These are phyloP conservation scores for Druon quercuslanigerum DNA, from an alignment of 1,140 invertebrate species.

Conservation along the genomic window DNA sequence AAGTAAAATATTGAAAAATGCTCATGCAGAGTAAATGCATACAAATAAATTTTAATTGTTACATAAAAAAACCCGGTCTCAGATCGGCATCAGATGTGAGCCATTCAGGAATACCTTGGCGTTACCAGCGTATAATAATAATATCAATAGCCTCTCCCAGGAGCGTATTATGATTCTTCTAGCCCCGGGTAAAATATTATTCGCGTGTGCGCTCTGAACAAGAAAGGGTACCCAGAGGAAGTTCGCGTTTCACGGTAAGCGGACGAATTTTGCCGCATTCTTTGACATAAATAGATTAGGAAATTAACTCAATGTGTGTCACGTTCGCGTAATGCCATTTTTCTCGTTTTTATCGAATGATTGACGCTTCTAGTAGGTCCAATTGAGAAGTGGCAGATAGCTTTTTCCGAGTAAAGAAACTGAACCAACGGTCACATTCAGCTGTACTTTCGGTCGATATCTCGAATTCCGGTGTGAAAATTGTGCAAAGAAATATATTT, in stretches of 20 bases:
- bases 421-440: not conserved
- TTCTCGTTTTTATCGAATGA: not conserved
- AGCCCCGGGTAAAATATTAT: slow-evolving; percentile 25
- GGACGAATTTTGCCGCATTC: slow-evolving; percentile 34
- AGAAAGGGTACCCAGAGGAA: slow-evolving; percentile 49
- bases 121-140: not conserved
- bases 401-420: not conserved
- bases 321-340: slow-evolving; percentile 17
- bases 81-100: not conserved
- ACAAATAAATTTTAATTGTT: too few species aligned
- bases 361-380: not conserved
- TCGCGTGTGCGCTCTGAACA: slow-evolving; percentile 46
- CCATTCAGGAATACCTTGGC: not conserved
- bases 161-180: slow-evolving; percentile 21
- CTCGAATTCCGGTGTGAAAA: not conserved
- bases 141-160: slow-evolving; percentile 31
- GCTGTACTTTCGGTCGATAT: slow-evolving; percentile 3
- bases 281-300: slow-evolving; percentile 21
- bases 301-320: not conserved
- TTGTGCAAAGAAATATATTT: not conserved
- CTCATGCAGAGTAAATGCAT: too few species aligned
- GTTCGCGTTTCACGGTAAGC: slow-evolving; percentile 56
- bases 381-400: slow-evolving; percentile 5
- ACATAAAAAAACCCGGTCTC: too few species aligned
- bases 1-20: too few species aligned